These are phyloP conservation scores for Neosalanx taihuensis DNA, from an alignment of 2,797 vertebrate genomes.

Conservation along the genomic window DNA sequence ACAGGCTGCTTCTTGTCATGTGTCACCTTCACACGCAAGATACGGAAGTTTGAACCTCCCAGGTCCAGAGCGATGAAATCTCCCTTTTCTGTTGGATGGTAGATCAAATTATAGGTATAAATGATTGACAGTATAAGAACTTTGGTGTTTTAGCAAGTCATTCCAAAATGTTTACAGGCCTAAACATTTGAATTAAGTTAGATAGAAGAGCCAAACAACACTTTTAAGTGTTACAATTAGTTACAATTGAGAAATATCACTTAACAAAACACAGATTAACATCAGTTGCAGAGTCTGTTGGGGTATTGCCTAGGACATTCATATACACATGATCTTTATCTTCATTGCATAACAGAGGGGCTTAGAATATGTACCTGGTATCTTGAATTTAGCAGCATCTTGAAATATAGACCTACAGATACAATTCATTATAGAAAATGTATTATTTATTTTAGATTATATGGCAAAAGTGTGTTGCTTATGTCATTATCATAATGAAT, in stretches of 20 bases:
- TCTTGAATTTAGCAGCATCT: no score
- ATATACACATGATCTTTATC: no score
- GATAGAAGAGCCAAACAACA: background rate
- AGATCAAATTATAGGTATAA: no score
- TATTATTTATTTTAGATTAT: background rate
- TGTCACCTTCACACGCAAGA: slow-evolving; percentile 93
- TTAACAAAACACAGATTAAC: background rate
- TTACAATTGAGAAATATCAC: background rate
- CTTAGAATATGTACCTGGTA: no score
- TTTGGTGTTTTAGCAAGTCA: background rate
- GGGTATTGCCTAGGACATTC: background rate
- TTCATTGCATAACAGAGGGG: background rate
- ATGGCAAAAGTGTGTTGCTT: background rate
- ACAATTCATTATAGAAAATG: no score
- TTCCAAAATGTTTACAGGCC: background rate
- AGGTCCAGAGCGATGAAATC: slow-evolving; percentile 98
- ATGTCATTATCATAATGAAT: background rate
- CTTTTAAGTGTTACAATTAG: background rate
- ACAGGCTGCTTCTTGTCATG: slow-evolving; percentile 94
- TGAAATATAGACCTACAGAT: no score
- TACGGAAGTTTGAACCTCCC: slow-evolving; percentile 91
- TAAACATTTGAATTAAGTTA: background rate
- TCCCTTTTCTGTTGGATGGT: slow-evolving; percentile 84
- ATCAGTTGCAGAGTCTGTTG: background rate
- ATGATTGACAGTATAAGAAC: background rate